phyloP scores from a whole-genome alignment of 1,140 invertebrate species.

The Bombus cullumanus region DNA sequence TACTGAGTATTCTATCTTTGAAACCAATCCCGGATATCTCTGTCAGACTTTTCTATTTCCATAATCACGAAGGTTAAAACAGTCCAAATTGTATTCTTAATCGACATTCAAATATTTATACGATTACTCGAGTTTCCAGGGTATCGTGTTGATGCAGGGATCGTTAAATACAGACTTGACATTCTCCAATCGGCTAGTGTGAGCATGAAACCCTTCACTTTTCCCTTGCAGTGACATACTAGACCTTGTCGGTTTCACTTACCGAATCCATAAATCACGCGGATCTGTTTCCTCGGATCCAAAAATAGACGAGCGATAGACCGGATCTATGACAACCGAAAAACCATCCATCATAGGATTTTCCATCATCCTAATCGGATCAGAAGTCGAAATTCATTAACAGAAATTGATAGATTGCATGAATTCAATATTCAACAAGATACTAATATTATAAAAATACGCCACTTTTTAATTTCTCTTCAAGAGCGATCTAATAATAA shows the following conservation, averaged over 20 bases:
- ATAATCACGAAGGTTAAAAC: not conserved
- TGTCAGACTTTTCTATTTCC: not conserved
- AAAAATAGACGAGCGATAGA: conserved; percentile 60
- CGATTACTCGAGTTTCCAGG: not conserved
- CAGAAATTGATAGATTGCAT: too few species aligned
- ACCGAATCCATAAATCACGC: conserved; percentile 55
- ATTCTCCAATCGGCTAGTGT: conserved; percentile 40
- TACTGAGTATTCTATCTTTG: not conserved
- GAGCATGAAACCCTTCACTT: conserved; percentile 59
- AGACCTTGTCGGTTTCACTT: conserved; percentile 70
- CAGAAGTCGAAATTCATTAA: too few species aligned
- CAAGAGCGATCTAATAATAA: too few species aligned
- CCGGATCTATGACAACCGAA: not conserved
- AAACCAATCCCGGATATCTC: not conserved
- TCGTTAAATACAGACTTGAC: conserved; percentile 40
- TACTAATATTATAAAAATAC: too few species aligned
- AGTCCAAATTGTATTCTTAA: not conserved
- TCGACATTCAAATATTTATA: conserved; percentile 25
- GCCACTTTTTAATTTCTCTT: too few species aligned
- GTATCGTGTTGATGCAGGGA: not conserved
- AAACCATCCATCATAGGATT: not conserved
- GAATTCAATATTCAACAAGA: too few species aligned
- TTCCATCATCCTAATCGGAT: not conserved
- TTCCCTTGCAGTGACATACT: conserved; percentile 20
- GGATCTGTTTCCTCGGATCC: not conserved